Conservation (phyloP, 2,888 invertebrate species). For the Hypomecis atomaria region DNA sequence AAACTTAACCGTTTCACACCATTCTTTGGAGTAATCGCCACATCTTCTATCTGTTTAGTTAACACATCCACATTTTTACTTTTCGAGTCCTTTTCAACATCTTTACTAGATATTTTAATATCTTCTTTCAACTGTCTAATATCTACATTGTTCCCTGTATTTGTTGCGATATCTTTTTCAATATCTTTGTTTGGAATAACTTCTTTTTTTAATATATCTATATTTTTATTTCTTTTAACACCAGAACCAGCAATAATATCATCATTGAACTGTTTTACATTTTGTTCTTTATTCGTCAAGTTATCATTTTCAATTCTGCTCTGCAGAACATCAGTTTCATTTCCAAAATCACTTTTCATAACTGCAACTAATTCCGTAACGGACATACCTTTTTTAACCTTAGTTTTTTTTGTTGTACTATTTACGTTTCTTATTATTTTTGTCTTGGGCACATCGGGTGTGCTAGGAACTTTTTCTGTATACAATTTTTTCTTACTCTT, state of each 20-base stretch:
- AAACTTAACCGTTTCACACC: slow-evolving; percentile 71
- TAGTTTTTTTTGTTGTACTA: slow-evolving; percentile 64
- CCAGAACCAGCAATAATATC: not conserved
- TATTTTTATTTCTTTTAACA: slow-evolving; percentile 41
- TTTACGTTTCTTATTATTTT: slow-evolving; percentile 59
- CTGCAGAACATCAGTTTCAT: slow-evolving; percentile 46
- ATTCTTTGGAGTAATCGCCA: slow-evolving; percentile 53
- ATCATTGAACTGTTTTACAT: not conserved
- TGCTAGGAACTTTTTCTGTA: slow-evolving; percentile 63
- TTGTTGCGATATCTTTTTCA: not conserved
- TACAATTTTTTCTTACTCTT: slow-evolving; percentile 72
- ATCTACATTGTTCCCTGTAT: slow-evolving; percentile 1
- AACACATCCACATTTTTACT: slow-evolving; percentile 55
- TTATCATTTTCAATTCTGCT: slow-evolving; percentile 54
- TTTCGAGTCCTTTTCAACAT: slow-evolving; percentile 3
- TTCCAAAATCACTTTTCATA: slow-evolving; percentile 52
- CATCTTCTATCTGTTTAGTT: slow-evolving; percentile 56
- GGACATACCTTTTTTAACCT: slow-evolving; percentile 62
- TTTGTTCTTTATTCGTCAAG: slow-evolving; percentile 7
- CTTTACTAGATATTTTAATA: not conserved
- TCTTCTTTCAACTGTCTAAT: not conserved
- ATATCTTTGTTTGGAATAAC: slow-evolving; percentile 35
- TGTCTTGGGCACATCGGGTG: slow-evolving; percentile 62
- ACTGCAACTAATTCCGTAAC: slow-evolving; percentile 70
- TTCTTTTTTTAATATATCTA: slow-evolving; percentile 56